A percentile compares a stretch with the other conserved stretches of the same genome.
Evolutionary conservation across 2,113 vertebrate genomes (phyloP).

Genomic region (Lycocorax pyrrhopterus): DNA sequence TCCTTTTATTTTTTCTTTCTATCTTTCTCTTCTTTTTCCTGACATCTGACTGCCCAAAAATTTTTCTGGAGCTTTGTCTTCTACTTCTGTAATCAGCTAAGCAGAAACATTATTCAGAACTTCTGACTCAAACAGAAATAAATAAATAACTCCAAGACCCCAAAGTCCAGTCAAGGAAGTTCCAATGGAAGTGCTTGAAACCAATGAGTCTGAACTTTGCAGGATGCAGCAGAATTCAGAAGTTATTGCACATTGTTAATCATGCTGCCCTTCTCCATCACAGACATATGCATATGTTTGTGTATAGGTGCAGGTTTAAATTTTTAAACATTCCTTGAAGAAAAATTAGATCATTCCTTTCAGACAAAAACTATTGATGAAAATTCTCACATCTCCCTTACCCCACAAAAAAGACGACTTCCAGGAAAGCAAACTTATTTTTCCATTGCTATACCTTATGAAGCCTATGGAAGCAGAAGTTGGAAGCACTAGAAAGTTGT

Average conservation of each 20-base stretch:
- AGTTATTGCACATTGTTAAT: background rate
- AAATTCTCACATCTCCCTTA: background rate
- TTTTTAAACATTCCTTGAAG: background rate
- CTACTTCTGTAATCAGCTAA: background rate
- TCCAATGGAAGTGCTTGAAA: background rate
- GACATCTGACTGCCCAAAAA: background rate
- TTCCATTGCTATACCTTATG: background rate
- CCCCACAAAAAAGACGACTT: background rate
- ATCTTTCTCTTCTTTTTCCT: background rate
- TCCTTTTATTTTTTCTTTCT: background rate
- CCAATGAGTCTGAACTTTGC: background rate
- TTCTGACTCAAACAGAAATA: constrained; percentile 1
- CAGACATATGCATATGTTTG: background rate
- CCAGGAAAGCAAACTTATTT: background rate
- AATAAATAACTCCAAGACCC: background rate
- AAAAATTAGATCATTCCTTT: background rate
- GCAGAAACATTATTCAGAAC: background rate
- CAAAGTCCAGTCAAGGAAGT: background rate
- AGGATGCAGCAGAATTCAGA: background rate
- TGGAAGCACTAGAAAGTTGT: background rate
- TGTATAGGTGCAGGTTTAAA: background rate
- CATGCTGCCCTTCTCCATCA: background rate
- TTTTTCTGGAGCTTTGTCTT: background rate
- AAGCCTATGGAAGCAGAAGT: background rate
- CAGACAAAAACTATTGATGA: background rate